These are phyloP conservation scores for Falco columbarius DNA, from an alignment of 2,797 vertebrate genomes.

Conservation along the genomic window DNA sequence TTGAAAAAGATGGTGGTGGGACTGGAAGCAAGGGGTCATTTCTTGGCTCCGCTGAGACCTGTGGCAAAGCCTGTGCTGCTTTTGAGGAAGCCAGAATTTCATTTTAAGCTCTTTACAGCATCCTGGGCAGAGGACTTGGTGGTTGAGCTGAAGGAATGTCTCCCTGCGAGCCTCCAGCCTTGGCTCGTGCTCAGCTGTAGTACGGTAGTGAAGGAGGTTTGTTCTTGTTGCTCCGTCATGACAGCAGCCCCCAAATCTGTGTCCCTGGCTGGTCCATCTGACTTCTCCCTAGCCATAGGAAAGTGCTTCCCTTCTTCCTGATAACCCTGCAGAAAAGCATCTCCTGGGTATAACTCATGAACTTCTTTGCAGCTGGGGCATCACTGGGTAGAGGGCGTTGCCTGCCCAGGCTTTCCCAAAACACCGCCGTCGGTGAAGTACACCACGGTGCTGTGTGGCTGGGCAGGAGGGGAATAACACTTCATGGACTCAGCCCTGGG, in stretches of 20 bases:
- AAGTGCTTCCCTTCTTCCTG: neutral
- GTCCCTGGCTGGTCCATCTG: neutral
- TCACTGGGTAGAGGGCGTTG: neutral
- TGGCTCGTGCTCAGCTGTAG: rapidly evolving
- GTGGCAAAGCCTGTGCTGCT: neutral
- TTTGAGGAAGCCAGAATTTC: neutral
- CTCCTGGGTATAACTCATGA: neutral
- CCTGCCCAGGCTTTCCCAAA: neutral
- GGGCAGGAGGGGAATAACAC: neutral
- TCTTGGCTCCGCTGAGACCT: neutral
- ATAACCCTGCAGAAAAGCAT: neutral
- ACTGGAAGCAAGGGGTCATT: neutral
- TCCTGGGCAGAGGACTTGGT: neutral
- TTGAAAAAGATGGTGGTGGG: neutral
- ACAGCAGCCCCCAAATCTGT: neutral
- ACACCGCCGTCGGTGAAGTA: rapidly evolving
- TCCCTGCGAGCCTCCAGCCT: neutral
- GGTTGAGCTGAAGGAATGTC: neutral
- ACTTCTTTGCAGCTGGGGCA: neutral
- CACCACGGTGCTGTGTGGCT: neutral
- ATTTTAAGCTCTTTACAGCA: neutral
- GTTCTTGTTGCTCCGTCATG: rapidly evolving
- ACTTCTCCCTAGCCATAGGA: neutral
- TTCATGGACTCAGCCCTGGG: neutral
- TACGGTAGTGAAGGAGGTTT: neutral